Evolutionary conservation across 2,888 invertebrate species (phyloP), one percentile per base, ranked within the genome.

Genomic region (Esperia sulphurella): DNA sequence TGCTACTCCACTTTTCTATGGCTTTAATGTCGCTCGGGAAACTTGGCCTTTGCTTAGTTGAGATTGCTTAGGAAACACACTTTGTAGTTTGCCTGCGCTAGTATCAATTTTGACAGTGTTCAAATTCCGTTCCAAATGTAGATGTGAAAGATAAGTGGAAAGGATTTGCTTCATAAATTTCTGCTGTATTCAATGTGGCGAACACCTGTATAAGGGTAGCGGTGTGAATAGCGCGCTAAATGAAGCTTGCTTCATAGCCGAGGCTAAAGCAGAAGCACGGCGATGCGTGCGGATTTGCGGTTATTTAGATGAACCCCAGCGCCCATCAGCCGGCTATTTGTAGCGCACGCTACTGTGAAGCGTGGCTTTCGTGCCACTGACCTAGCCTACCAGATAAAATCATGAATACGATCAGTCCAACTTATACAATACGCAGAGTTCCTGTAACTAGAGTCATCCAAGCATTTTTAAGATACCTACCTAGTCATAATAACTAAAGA

Each of bases 351-450:
- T 58, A 60, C 58, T 55, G 50, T 49, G 55, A 56, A 61, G 57
- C 57, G 60, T 50, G 52, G 52, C 62, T 66, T 60, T 60, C 71
- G 72, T 75, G 77, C 77, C 74, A 79, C 79, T 81, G 79, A 79
- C 80, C 79, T 77, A 78, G 68, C 76, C 68, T 64, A 73, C 63
- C 64, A 65, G 60, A 64, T 67, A 63, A 41, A 40, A 31, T 45
- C 5, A 39, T 10, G 33, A 33, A 33, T 6, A 21, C 21, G 43
- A 43, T 43, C 29, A 41, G 38, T 35, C 33, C 28, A 29, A 42
- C 13, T 4, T 28, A 41, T 30, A 31, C 29, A 30, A 31, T 43
- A 41, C 33, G 1, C 7, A 33, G 3, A 33, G 8, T 33, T 1
- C n/a, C 21, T 3, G 21, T 21, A 21, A 21, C 21, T 2, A 21